phyloP scores from a whole-genome alignment of 2,888 invertebrate genomes.

The Thymelicus acteon region DNA sequence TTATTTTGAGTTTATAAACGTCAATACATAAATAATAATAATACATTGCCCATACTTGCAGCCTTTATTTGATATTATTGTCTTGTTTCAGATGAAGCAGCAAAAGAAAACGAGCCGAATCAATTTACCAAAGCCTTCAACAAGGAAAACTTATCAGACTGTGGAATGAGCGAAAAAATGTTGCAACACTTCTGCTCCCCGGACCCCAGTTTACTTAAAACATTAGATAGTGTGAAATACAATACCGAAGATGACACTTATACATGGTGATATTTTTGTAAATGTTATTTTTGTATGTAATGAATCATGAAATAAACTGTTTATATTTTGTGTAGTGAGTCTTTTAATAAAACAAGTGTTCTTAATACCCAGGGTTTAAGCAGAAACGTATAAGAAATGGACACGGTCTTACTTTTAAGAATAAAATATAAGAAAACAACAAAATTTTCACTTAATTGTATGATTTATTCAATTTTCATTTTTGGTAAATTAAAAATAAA shows the following conservation, averaged over 20 bases:
- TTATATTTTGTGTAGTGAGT: constrained; percentile 21
- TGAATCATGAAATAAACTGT: constrained; percentile 42
- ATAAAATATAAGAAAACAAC: constrained; percentile 39
- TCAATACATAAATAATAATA: too few species aligned
- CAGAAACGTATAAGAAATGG: too few species aligned
- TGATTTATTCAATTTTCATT: constrained; percentile 81
- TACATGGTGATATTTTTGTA: constrained; percentile 66
- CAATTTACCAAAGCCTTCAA: constrained; percentile 88
- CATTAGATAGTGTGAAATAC: constrained; percentile 88
- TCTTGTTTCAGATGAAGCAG: constrained; percentile 71
- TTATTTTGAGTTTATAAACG: too few species aligned
- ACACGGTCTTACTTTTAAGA: too few species aligned
- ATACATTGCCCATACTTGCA: too few species aligned
- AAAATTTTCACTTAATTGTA: constrained; percentile 66
- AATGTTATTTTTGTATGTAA: constrained; percentile 32
- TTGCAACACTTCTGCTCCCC: constrained; percentile 88
- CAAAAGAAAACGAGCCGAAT: constrained; percentile 78
- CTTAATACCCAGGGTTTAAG: too few species aligned
- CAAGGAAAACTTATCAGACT: constrained; percentile 94
- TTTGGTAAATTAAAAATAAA: constrained; percentile 84
- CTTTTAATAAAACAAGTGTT: not conserved
- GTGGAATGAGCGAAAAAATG: constrained; percentile 88
- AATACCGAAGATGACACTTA: constrained; percentile 85
- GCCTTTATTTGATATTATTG: too few species aligned
- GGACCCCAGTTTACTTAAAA: constrained; percentile 78